These are phyloP conservation scores for Rhinoderma darwinii DNA, from an alignment of 2,113 vertebrate genomes.

Conservation along the genomic window DNA sequence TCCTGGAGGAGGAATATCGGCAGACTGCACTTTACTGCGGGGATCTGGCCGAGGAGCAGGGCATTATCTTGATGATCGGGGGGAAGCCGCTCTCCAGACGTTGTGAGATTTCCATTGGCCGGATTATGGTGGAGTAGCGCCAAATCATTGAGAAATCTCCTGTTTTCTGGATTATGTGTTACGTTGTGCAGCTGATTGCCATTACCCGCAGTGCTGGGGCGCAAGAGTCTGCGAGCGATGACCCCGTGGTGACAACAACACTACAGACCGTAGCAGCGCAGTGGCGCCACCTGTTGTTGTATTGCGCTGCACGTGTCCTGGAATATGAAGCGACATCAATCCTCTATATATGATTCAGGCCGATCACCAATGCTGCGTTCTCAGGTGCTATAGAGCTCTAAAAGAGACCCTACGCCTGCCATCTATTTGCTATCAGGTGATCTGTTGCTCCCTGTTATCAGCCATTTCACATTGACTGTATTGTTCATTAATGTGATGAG, in stretches of 20 bases:
- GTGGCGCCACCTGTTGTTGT: background rate
- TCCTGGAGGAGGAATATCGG: background rate
- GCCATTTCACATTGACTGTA: background rate
- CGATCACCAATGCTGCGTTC: background rate
- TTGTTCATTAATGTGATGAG: too few relatives aligned
- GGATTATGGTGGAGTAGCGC: constrained; percentile 69
- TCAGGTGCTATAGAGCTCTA: background rate
- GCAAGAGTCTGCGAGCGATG: too few relatives aligned
- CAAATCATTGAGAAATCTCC: background rate
- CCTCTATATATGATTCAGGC: background rate
- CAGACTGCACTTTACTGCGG: accelerated
- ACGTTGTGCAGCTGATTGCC: background rate
- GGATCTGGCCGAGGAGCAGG: constrained; percentile 63
- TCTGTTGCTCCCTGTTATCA: background rate
- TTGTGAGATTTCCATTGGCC: constrained; percentile 75
- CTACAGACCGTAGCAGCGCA: background rate
- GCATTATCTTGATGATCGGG: constrained; percentile 78
- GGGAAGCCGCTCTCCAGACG: constrained; percentile 74
- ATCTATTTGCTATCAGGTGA: too few relatives aligned
- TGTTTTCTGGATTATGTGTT: background rate
- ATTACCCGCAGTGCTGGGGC: too few relatives aligned
- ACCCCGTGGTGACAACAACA: too few relatives aligned
- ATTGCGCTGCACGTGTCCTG: too few relatives aligned
- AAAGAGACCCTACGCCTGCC: background rate
- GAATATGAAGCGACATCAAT: background rate